Evolutionary conservation across 2,888 invertebrate species (phyloP).

Genomic region (Phania funesta): DNA sequence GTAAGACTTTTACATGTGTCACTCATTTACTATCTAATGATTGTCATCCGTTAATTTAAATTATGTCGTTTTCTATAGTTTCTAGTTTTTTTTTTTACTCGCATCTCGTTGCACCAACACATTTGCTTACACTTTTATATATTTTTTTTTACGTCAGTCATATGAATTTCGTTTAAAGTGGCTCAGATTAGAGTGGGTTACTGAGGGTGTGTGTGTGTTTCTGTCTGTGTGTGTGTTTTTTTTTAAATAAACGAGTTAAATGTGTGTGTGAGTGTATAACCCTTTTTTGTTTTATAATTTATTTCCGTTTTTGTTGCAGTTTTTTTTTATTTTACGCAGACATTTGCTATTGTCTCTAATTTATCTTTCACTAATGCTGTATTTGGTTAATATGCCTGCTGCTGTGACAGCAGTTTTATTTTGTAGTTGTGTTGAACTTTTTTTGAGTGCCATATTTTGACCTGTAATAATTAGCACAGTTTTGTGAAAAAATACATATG

Average conservation of each 20-base stretch:
- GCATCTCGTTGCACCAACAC: constrained; percentile 37
- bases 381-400: constrained; percentile 70
- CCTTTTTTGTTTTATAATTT: constrained; percentile 52
- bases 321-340: constrained; percentile 35
- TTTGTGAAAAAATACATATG: constrained; percentile 31
- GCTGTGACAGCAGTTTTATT: constrained; percentile 71
- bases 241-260: constrained; percentile 20
- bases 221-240: neutral
- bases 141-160: constrained; percentile 59
- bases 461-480: constrained; percentile 67
- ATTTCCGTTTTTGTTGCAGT: constrained; percentile 62
- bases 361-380: constrained; percentile 65
- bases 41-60: constrained; percentile 68
- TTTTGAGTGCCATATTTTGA: constrained; percentile 60
- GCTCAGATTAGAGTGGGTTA: neutral
- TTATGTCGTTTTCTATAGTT: constrained; percentile 56
- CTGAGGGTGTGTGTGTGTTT: neutral
- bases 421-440: constrained; percentile 18
- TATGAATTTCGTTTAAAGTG: constrained; percentile 63
- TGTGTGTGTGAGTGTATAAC: constrained; percentile 5
- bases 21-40: constrained; percentile 55
- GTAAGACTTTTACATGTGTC: neutral
- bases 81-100: constrained; percentile 15
- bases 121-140: constrained; percentile 21
- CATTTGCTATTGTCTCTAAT: constrained; percentile 51